These are phyloP conservation scores for Cygnus olor DNA, from an alignment of 2,797 vertebrate genomes.

Conservation along the genomic window DNA sequence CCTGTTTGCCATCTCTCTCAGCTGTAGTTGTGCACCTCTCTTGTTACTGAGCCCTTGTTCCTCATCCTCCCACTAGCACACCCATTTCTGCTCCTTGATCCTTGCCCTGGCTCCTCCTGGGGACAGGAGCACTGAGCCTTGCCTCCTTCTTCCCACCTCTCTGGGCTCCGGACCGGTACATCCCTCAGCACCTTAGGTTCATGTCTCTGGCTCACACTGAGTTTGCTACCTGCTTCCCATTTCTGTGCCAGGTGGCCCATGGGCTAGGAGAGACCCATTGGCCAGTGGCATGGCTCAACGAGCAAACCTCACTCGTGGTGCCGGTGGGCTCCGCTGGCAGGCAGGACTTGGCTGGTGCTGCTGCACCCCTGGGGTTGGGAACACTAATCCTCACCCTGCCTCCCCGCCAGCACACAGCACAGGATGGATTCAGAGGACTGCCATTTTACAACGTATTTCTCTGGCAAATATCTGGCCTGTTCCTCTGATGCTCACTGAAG, in stretches of 20 bases:
- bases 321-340: accelerated
- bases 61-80: background rate
- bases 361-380: no score
- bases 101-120: background rate
- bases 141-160: background rate
- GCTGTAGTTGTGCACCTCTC: background rate
- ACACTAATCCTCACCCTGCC: background rate
- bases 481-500: background rate
- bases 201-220: background rate
- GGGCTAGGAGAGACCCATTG: background rate
- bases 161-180: background rate
- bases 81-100: background rate
- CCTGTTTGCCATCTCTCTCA: background rate
- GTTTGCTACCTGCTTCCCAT: accelerated
- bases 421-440: background rate
- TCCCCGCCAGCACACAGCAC: background rate
- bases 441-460: background rate
- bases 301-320: accelerated
- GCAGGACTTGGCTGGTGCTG: background rate
- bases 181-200: background rate
- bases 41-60: background rate
- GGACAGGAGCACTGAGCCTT: background rate
- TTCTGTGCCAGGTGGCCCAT: background rate
- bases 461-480: background rate
- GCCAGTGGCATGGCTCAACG: background rate